phyloP scores from a whole-genome alignment of 2,797 vertebrate species.

The Pipistrellus kuhlii region DNA sequence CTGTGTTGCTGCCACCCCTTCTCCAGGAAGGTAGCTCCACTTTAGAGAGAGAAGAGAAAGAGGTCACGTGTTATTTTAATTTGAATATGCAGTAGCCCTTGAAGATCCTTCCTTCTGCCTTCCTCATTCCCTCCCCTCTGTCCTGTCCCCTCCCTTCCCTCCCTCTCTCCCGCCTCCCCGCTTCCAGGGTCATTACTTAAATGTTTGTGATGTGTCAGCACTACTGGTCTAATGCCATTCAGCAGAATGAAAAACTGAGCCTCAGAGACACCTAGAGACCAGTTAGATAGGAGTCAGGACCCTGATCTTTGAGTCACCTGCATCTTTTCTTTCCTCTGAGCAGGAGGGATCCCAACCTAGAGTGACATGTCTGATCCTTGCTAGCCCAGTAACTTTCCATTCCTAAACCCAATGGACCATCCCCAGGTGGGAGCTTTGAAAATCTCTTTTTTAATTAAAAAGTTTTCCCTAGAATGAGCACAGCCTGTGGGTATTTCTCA shows the following conservation, averaged over 20 bases:
- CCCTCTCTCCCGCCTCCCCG: background rate
- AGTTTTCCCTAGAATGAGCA: conserved; percentile 50
- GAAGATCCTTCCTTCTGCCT: background rate
- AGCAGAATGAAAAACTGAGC: background rate
- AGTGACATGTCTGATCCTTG: background rate
- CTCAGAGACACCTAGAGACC: background rate
- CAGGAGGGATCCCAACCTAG: background rate
- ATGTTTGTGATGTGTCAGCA: background rate
- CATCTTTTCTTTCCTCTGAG: conserved; percentile 12
- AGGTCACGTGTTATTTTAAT: background rate
- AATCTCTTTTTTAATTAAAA: conserved; percentile 69
- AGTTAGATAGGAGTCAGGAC: background rate
- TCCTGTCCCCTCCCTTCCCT: too few relatives aligned
- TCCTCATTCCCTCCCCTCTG: too few relatives aligned
- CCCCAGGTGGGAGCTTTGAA: conserved; percentile 25
- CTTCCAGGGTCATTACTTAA: background rate
- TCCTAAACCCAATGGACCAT: conserved; percentile 21
- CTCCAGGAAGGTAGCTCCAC: background rate
- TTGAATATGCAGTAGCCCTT: background rate
- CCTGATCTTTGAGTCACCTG: background rate
- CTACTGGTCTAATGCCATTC: background rate
- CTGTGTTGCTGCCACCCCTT: background rate
- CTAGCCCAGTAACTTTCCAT: conserved; percentile 46
- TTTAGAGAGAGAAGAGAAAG: background rate
- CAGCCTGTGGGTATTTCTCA: conserved; percentile 34